These are phyloP conservation scores for Melanerpes formicivorus DNA, from an alignment of 2,113 vertebrate genomes.

Conservation along the genomic window DNA sequence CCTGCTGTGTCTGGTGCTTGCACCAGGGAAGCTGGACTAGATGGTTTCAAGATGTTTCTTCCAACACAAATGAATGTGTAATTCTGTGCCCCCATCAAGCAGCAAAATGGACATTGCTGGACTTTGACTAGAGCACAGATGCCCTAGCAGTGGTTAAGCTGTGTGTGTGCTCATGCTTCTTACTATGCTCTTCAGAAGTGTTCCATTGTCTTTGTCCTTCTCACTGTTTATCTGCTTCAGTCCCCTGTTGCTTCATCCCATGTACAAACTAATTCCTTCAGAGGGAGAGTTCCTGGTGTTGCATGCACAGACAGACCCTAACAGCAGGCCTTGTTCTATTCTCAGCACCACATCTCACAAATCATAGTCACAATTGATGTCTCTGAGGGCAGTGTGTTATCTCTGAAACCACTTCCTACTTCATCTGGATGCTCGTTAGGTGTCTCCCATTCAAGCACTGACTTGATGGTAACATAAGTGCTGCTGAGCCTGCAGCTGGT, in stretches of 20 bases:
- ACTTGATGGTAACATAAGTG: not conserved
- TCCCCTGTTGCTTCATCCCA: slow-evolving; percentile 4
- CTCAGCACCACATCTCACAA: not conserved
- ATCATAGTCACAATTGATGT: not conserved
- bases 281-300: not conserved
- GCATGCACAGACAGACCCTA: not conserved
- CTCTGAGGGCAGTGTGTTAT: not conserved
- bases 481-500: not conserved
- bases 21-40: not conserved
- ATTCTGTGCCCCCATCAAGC: not conserved
- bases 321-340: not conserved
- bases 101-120: not conserved
- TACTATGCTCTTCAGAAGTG: slow-evolving; percentile 11
- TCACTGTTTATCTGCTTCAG: slow-evolving; percentile 25
- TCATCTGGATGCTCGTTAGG: not conserved
- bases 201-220: slow-evolving; percentile 39
- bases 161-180: slow-evolving; percentile 26
- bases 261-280: not conserved
- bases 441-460: not conserved
- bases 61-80: not conserved
- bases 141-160: not conserved
- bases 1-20: not conserved
- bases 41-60: not conserved
- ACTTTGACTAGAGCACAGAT: not conserved
- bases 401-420: slow-evolving; percentile 25